Evolutionary conservation across 2,113 vertebrate species (phyloP).

Genomic region (Chaenogobius annularis): DNA sequence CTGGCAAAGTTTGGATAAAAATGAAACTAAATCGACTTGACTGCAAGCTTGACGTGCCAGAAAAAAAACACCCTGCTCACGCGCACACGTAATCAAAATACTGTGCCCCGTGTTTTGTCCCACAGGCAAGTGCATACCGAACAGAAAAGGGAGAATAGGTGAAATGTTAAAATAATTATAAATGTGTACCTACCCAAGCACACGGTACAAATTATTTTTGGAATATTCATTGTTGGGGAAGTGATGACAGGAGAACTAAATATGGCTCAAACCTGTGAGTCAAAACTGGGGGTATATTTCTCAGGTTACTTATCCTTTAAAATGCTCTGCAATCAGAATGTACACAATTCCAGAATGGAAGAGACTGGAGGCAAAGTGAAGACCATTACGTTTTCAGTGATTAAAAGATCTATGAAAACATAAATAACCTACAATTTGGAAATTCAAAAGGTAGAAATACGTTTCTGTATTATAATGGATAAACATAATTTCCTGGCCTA

Average conservation of each 20-base stretch:
- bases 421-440: too few species aligned
- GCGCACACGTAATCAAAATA: neutral
- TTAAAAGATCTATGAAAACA: too few species aligned
- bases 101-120: neutral
- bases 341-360: too few species aligned
- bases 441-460: too few species aligned
- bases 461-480: too few species aligned
- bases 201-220: neutral
- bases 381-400: too few species aligned
- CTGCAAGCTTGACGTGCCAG: constrained; percentile 2
- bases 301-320: neutral
- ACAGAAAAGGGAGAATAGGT: neutral
- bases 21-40: constrained; percentile 9
- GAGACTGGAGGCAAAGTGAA: too few species aligned
- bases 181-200: neutral
- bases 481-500: too few species aligned
- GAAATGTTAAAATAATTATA: neutral
- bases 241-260: neutral
- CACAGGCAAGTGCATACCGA: constrained; percentile 15
- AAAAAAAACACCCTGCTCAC: constrained; percentile 22
- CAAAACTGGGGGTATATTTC: neutral
- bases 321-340: too few species aligned
- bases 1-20: neutral
- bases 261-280: neutral
- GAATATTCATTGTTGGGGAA: neutral